Evolutionary conservation across 2,888 invertebrate species (phyloP).

Genomic region (Melipona bicolor): DNA sequence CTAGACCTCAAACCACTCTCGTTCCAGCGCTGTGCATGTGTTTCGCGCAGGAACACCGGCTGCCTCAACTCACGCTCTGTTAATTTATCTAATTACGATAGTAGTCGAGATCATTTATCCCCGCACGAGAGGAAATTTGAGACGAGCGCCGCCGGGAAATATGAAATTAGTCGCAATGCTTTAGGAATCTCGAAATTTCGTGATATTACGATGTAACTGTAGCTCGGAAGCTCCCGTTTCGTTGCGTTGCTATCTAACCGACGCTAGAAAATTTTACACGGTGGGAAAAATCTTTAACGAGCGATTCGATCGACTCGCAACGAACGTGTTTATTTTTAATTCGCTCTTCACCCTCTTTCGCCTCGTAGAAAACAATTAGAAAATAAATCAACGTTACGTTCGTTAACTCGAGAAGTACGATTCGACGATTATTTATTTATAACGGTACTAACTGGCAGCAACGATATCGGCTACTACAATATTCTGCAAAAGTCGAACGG

Average conservation of each 20-base stretch:
- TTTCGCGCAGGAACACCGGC: slow-evolving; percentile 42
- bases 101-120: slow-evolving; percentile 54
- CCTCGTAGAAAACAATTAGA: not conserved
- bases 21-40: slow-evolving; percentile 16
- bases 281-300: not conserved
- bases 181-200: slow-evolving; percentile 65
- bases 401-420: rapidly evolving
- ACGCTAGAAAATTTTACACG: not conserved
- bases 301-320: not conserved
- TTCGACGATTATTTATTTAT: no score
- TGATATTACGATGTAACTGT: slow-evolving; percentile 32
- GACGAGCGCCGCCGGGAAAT: slow-evolving; percentile 61
- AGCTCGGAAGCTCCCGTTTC: slow-evolving; percentile 7
- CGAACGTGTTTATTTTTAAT: not conserved
- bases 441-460: no score
- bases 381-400: not conserved
- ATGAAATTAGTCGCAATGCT: slow-evolving; percentile 74
- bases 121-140: slow-evolving; percentile 63
- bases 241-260: slow-evolving; percentile 2
- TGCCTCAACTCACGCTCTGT: slow-evolving; percentile 60
- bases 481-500: no score
- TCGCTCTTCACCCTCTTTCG: not conserved
- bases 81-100: slow-evolving; percentile 57
- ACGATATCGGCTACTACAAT: not conserved
- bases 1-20: slow-evolving; percentile 60